Percentiles rank a stretch among this genome's conserved stretches.
phyloP scores from a whole-genome alignment of 2,797 vertebrate genomes.

The Rhynchotus rufescens region DNA sequence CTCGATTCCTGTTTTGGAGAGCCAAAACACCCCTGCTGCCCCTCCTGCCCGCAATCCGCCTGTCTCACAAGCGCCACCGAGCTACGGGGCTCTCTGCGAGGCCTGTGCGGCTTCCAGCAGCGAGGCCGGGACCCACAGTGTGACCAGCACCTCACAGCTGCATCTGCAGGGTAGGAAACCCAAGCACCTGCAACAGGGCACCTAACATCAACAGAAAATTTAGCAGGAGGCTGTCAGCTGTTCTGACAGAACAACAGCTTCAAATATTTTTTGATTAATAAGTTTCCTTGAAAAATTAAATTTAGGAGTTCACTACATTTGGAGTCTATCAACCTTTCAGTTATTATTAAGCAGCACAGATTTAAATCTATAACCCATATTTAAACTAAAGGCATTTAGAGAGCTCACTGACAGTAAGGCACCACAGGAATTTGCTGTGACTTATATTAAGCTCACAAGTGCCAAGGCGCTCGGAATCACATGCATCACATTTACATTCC shows the following conservation, averaged over 20 bases:
- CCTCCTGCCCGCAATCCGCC: background rate
- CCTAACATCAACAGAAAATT: background rate
- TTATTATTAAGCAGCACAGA: background rate
- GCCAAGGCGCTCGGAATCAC: fast-evolving
- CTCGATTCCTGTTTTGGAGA: background rate
- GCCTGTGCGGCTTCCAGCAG: background rate
- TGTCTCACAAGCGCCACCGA: background rate
- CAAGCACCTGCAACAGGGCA: background rate
- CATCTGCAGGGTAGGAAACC: background rate
- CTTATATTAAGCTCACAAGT: background rate
- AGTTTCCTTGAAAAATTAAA: background rate
- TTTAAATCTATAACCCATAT: background rate
- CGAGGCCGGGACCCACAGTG: background rate
- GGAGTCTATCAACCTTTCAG: background rate
- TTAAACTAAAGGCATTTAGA: background rate
- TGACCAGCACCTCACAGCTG: fast-evolving
- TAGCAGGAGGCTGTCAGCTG: background rate
- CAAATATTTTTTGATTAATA: background rate
- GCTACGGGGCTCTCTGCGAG: background rate
- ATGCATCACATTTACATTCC: background rate
- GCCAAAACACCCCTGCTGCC: fast-evolving
- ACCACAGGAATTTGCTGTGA: background rate
- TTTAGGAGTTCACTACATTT: background rate
- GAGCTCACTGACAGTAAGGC: background rate
- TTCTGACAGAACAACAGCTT: background rate